Base-by-base conservation (phyloP, 2,797 vertebrate species). In the Kryptolebias ocellatus region DNA sequence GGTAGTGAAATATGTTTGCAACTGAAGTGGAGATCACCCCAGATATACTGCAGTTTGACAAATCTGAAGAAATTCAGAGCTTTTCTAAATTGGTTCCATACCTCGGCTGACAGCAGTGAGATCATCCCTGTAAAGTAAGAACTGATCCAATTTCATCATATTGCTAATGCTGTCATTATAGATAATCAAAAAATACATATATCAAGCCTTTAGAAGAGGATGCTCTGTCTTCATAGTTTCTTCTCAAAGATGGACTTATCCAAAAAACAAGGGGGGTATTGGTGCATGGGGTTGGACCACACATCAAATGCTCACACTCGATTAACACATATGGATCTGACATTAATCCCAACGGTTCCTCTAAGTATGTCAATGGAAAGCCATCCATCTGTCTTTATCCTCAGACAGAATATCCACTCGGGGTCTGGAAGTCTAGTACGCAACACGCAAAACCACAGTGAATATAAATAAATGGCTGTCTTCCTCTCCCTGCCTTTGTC, bases 401-500 rank as follows among this genome's bases (percentile, higher is more conserved):
- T 88, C 76, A 83, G 85, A 84, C 72, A 67, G 88, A 90, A 91
- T 87, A 90, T 91, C 87, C 90, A 90, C 86, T 87, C 75, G 87
- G 92, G 93, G 91, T 93, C 92, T 93, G 87, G 81, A 91, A 89
- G 92, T 94, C 93, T 94, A 90, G 88, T 85, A 92, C 86, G 64
- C 86, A 90, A 92, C 88, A 90, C 83, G 77, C 82, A 83, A 93
- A 94, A 94, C 92, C 92, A 84, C 92, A 89, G 88, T 37, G 89
- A 92, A 91, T 93, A 92, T 90, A 92, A 93, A 94, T 93, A 93
- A 93, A 92, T 90, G 87, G 83, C 86, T 90, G 82, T 87, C 88
- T 90, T 91, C 89, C 89, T 90, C 90, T 89, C 83, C 76, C 66
- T 86, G 85, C 91, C 88, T 93, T 91, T 92, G 92, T 92, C 92